Base-by-base conservation (phyloP, 53 echinoderm and acorn worm species). In the Arbacia lixula region DNA sequence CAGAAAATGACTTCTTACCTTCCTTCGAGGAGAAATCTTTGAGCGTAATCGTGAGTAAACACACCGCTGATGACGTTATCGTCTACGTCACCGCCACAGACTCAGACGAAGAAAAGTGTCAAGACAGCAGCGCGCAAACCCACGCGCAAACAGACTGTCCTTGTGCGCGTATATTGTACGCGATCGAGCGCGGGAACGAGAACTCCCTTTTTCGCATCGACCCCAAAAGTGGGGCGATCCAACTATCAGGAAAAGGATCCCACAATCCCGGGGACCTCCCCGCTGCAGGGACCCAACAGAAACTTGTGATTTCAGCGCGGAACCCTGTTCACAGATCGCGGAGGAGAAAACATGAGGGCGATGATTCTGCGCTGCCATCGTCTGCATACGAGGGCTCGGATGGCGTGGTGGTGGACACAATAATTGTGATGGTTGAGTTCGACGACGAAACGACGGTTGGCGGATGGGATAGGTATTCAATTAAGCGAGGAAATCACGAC, bases 171-270 rank as follows among this genome's bases (percentile, higher is more conserved):
- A 79, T 95, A n/a, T 49, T 93, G 16, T 95, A 95, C 81, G 85
- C 93, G 51, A 93, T 95, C 27, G 93, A 95, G 63, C 50, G 80
- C 56, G 95, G 95, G 16, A 95, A 95, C 54, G 91, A 87, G 38
- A 78, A 89, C 60, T 76, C 89, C 19, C 17, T 85, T 29, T 96
- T 96, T 56, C 66, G 68, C 76, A 93, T 96, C 49, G 89, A 96
- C 41, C 96, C 93, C 68, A 85, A 72, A 11, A 91, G 79, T 12
- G 96, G 96, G 14, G 91, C 81, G 17, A 56, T 96, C 11, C 86
- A 65, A 37, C 84, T 91, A 24, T 85, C 96, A 20, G 35, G 68
- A 27, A 71, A 66, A 33, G 60, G 61, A 1, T 10, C 25, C 2
- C 42, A 40, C 21, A 53, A 77, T 40, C 42, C 62, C 21, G 71